Percentiles rank a stretch among this genome's conserved stretches.
These are phyloP conservation scores for Cardinalis cardinalis DNA, from an alignment of 2,113 vertebrate species.

Conservation along the genomic window DNA sequence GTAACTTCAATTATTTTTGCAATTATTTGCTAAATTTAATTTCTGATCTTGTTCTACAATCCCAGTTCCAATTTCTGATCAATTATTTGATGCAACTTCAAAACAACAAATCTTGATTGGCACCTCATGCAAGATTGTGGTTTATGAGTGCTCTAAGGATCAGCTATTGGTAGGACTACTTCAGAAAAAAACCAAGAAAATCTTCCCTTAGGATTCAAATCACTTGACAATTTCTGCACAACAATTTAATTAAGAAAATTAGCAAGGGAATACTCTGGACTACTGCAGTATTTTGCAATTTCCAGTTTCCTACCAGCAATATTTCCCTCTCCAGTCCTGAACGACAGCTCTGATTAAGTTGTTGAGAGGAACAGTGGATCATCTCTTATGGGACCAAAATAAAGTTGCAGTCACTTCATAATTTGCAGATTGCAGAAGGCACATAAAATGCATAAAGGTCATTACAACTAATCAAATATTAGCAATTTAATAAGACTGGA, in stretches of 20 bases:
- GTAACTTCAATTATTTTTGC: conserved; percentile 74
- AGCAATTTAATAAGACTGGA: not conserved
- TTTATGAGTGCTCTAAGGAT: not conserved
- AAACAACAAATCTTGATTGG: conserved; percentile 62
- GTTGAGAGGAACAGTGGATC: not conserved
- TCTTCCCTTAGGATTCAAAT: conserved; percentile 13
- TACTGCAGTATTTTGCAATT: conserved; percentile 2
- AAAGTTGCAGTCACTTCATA: not conserved
- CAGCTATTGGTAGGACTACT: conserved; percentile 18
- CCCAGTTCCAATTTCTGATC: conserved; percentile 71
- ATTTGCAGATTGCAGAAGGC: not conserved
- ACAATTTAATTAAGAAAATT: conserved; percentile 66
- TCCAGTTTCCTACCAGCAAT: not conserved
- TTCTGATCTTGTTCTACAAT: conserved; percentile 72
- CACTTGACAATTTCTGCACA: conserved; percentile 31
- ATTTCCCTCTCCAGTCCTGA: not conserved
- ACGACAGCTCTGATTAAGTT: not conserved
- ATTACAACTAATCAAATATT: not conserved
- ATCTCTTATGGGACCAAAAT: not conserved
- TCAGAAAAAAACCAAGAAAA: not conserved
- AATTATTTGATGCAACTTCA: conserved; percentile 76
- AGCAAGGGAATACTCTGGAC: conserved; percentile 15
- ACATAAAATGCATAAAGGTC: not conserved
- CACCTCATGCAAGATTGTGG: not conserved
- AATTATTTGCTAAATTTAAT: conserved; percentile 73